Base-by-base conservation (phyloP, 2,888 invertebrate species). In the Alentia gelatinosa region DNA sequence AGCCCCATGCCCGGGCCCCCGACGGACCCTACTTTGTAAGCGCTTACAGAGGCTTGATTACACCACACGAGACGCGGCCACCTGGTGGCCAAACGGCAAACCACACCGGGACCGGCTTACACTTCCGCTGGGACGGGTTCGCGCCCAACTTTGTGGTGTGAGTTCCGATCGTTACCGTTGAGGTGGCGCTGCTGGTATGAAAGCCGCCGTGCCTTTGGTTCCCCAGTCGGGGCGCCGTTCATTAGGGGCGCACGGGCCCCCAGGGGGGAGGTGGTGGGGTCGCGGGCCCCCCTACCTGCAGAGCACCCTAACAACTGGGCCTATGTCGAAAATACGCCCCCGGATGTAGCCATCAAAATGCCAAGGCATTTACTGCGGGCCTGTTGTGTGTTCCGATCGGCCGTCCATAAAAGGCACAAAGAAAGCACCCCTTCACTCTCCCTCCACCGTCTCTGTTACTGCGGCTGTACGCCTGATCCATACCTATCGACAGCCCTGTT, bases 91-190 rank as follows among this genome's bases (percentile, higher is more conserved):
- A n/a, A 1, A 0, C 86, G 9, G 47, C 47, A 50, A 86, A 42
- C 47, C 50, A 86, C 86, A 26, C 26, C 50, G 86, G 86, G 47
- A 15, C 42, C 30, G 42, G 86, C 83, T 83, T 37, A 86, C 86
- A 86, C 86, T 86, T 86, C 86, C 86, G 86, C 30, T 47, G 86
- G 86, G 86, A 86, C 47, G 86, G 3, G 86, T n/a, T 47, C 86
- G 50, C 7, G 39, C 23, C 79, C 79, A 79, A 79, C 35, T 79
- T 19, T 19, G 79, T 37, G 39, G 79, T 79, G 79, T 79, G 79
- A 68, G 68, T 68, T 68, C 30, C 68, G 68, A 26, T 30, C 68
- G 68, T 39, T 79, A 35, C 79, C 79, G 79, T n/a, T 79, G 26
- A 68, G 68, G 68, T 68, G 79, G 79, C 79, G 79, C 39, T 79